phyloP scores from a whole-genome alignment of 2,797 vertebrate genomes.

The Somateria mollissima region DNA sequence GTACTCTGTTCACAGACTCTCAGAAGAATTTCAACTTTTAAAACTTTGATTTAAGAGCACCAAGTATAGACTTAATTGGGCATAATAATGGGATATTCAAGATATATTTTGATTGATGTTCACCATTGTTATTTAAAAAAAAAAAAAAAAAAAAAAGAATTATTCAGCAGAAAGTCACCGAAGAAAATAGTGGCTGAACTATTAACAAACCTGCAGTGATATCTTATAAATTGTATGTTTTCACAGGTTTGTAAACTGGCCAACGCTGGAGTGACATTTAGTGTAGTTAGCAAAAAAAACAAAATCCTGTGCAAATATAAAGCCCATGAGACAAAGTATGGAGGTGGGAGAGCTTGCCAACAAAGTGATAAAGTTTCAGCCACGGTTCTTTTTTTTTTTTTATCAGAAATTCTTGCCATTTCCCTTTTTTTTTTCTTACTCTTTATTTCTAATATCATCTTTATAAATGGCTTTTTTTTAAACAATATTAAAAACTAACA shows the following conservation, averaged over 20 bases:
- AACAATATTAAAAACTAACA: not conserved
- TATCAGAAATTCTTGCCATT: not conserved
- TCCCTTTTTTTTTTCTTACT: not conserved
- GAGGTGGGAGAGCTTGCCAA: not conserved
- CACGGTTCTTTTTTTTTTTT: too few relatives aligned
- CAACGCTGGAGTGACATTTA: not conserved
- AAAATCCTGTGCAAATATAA: not conserved
- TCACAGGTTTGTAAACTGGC: not conserved
- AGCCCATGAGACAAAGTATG: not conserved
- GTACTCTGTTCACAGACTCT: not conserved
- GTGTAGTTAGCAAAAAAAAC: not conserved
- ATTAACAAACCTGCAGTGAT: not conserved
- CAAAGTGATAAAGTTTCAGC: not conserved
- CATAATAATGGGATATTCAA: not conserved
- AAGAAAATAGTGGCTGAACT: not conserved
- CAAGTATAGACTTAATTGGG: not conserved
- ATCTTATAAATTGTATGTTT: not conserved
- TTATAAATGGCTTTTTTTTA: not conserved
- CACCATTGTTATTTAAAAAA: too few relatives aligned
- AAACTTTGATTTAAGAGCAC: not conserved
- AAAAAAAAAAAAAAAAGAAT: too few relatives aligned
- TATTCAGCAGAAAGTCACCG: not conserved
- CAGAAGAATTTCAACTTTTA: not conserved
- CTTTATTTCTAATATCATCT: not conserved
- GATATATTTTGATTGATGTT: not conserved